phyloP scores from a whole-genome alignment of 2,113 vertebrate genomes.

The Forbesichthys papilliferus region DNA sequence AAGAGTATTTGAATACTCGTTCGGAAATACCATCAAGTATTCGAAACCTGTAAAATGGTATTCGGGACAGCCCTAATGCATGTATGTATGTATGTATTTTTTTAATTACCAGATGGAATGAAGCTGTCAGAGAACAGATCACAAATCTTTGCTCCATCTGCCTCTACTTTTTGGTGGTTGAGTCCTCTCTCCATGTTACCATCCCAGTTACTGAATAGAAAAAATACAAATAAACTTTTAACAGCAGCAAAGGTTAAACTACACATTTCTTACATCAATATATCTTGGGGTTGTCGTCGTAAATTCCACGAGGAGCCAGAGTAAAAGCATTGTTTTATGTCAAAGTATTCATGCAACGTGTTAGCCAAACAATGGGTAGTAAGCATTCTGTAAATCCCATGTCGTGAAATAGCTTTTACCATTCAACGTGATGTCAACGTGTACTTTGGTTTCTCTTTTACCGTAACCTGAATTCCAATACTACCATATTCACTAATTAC shows the following conservation, averaged over 20 bases:
- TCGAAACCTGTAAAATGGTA: no score
- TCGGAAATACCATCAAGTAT: no score
- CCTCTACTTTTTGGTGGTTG: constrained; percentile 58
- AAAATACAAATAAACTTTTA: not conserved
- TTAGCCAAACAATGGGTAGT: not conserved
- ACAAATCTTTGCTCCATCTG: constrained; percentile 50
- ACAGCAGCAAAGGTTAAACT: not conserved
- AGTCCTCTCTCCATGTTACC: constrained; percentile 71
- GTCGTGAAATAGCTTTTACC: not conserved
- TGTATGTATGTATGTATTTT: no score
- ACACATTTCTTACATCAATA: not conserved
- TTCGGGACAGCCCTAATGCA: not conserved
- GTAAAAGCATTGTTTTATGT: no score
- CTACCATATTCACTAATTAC: constrained; percentile 4
- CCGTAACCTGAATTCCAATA: not conserved
- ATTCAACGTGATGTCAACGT: not conserved
- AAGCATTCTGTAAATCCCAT: not conserved
- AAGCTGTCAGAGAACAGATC: constrained; percentile 32
- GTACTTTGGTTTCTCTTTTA: not conserved
- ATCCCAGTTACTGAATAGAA: constrained; percentile 60
- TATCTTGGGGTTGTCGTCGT: not conserved
- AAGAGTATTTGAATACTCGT: no score
- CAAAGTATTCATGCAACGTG: no score
- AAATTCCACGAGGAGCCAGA: no score
- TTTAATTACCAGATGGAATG: constrained; percentile 48